A percentile compares a stretch with the other conserved stretches of the same genome.
These are phyloP conservation scores for Meghimatium bilineatum DNA, from an alignment of 2,888 invertebrate species.

Conservation along the genomic window DNA sequence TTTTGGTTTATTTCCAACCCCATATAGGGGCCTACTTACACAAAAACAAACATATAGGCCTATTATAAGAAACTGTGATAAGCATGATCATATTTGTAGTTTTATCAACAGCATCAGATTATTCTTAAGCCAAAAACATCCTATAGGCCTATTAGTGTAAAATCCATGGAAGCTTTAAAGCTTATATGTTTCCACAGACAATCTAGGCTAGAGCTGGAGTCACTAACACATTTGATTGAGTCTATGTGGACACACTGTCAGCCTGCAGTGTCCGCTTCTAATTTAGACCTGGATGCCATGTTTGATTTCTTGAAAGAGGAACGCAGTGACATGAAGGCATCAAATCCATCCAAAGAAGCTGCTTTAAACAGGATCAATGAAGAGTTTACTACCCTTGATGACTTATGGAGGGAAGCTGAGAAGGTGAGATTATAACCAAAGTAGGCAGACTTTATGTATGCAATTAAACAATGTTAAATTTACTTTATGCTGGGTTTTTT, in stretches of 20 bases:
- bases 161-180: too few species aligned
- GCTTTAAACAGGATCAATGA: slow-evolving; percentile 67
- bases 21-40: too few species aligned
- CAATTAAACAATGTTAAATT: too few species aligned
- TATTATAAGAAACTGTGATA: too few species aligned
- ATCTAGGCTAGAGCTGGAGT: slow-evolving; percentile 68
- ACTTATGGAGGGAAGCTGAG: slow-evolving; percentile 58
- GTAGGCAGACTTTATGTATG: too few species aligned
- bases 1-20: too few species aligned
- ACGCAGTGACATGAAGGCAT: slow-evolving; percentile 50
- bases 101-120: too few species aligned
- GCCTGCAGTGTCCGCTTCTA: slow-evolving; percentile 66
- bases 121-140: too few species aligned
- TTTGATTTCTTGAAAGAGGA: slow-evolving; percentile 70
- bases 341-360: slow-evolving; percentile 55
- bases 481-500: too few species aligned
- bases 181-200: slow-evolving; percentile 63
- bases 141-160: too few species aligned
- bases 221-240: slow-evolving; percentile 70
- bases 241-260: slow-evolving; percentile 72
- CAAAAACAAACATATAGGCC: too few species aligned
- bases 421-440: slow-evolving; percentile 31
- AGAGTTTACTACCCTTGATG: slow-evolving; percentile 66
- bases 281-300: slow-evolving; percentile 71
- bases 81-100: too few species aligned